Conservation (phyloP, 1,140 invertebrate genomes). For the Heliconius melpomene region DNA sequence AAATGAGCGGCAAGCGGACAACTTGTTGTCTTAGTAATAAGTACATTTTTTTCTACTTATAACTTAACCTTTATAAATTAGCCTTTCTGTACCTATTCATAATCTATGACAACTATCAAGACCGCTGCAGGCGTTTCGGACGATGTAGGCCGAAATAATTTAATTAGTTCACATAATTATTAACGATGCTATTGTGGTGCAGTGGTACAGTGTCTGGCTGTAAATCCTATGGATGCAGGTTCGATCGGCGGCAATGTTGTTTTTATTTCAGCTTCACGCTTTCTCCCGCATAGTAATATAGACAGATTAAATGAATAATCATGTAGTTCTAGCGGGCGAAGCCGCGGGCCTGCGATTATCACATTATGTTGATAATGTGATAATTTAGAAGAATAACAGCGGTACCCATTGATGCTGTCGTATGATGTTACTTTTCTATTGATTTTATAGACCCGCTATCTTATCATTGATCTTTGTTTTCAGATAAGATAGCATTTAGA, state of each 20-base stretch:
- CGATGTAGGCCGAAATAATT: slow-evolving; percentile 59
- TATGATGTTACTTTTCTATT: not conserved
- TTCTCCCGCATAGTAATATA: not conserved
- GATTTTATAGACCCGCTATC: not conserved
- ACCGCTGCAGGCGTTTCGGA: slow-evolving; percentile 47
- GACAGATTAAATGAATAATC: no score
- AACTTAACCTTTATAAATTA: not conserved
- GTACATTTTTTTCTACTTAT: not conserved
- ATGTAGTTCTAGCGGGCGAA: no score
- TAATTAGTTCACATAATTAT: slow-evolving; percentile 57
- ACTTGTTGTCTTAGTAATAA: not conserved
- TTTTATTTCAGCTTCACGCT: not conserved
- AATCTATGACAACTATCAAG: slow-evolving; percentile 44
- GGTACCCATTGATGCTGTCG: not conserved
- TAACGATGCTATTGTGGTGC: slow-evolving; percentile 41
- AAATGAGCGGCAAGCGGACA: no score
- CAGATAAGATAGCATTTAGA: not conserved
- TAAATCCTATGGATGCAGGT: not conserved
- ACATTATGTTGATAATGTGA: no score
- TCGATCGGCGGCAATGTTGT: not conserved
- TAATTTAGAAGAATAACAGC: not conserved
- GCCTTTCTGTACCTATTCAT: not conserved
- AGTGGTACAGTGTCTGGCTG: not conserved
- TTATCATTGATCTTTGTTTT: not conserved
- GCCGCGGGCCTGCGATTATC: no score